Conservation (phyloP, 2,888 invertebrate genomes). For the Augiades crinisus region DNA sequence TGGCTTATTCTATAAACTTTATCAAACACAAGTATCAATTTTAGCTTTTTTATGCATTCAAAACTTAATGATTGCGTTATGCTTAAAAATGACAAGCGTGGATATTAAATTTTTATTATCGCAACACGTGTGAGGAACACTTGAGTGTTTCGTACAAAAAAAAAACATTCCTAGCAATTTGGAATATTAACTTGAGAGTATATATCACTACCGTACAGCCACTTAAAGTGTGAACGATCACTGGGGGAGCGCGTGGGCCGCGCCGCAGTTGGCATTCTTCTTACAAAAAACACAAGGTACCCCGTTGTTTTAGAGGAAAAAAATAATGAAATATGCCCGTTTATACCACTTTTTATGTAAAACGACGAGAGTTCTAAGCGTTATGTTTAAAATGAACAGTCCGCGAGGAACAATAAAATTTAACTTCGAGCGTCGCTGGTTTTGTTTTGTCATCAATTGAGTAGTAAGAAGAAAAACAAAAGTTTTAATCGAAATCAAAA, state of each 20-base stretch:
- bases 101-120: slow-evolving; percentile 30
- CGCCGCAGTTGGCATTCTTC: slow-evolving; percentile 61
- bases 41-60: slow-evolving; percentile 28
- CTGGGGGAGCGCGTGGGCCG: slow-evolving; percentile 62
- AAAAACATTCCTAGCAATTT: slow-evolving; percentile 36
- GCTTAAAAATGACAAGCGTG: slow-evolving; percentile 27
- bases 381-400: slow-evolving; percentile 60
- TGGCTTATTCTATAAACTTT: slow-evolving; percentile 40
- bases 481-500: too few relatives aligned
- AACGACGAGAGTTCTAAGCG: slow-evolving; percentile 64
- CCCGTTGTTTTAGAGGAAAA: slow-evolving; percentile 77
- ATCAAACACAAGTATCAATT: slow-evolving; percentile 29
- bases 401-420: slow-evolving; percentile 54
- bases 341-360: slow-evolving; percentile 69
- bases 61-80: slow-evolving; percentile 27
- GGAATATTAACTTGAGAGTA: slow-evolving; percentile 62
- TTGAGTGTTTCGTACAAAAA: slow-evolving; percentile 20
- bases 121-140: slow-evolving; percentile 20
- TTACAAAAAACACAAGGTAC: slow-evolving; percentile 72
- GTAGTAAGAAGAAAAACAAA: slow-evolving; percentile 33
- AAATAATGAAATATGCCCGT: slow-evolving; percentile 75
- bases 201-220: slow-evolving; percentile 66
- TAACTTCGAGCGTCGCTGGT: slow-evolving; percentile 32
- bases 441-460: slow-evolving; percentile 26
- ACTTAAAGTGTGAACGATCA: slow-evolving; percentile 77